Evolutionary conservation across 2,888 invertebrate species (phyloP), one percentile per base, ranked within the genome.

Genomic region (Poecilobothrus nobilitatus): DNA sequence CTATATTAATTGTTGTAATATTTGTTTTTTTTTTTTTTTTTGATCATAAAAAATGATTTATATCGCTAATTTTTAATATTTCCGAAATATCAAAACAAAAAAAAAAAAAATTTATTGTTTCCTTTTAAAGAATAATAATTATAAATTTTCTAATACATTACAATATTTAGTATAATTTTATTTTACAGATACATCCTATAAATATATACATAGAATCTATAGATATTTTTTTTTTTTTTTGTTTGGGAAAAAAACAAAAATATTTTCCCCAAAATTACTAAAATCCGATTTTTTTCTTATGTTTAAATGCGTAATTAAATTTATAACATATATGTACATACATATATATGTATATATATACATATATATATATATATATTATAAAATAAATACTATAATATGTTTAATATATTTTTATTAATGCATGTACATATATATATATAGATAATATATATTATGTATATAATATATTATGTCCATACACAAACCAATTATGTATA

Each of bases 251-350:
- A 53, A 53, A 15, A 53, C 53, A 53, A 53, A 27, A 27, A 53
- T 53, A 53, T 18, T 53, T 53, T 53, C 18, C 27, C 27, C 2
- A 41, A 53, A 53, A 53, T 53, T 53, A 53, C 18, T 18, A n/a
- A 18, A 53, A 53, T 53, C 53, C 6, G 53, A 53, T 12, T 53
- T 53, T 44, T 44, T 37, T 37, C 12, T 12, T 37, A 8, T 53
- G 53, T 53, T 53, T 53, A 53, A 53, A 53, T 53, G 12, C 53
- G 53, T 53, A 53, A 53, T 53, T 53, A 53, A 53, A 53, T 53
- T 53, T 53, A 53, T 15, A 37, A 53, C 53, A 12, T 53, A 2
- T 53, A 44, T 44, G 3, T 44, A 12, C 12, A 15, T 44, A 44
- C 6, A 44, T 44, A 44, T 34, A 8, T 5, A 34, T 34, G 12